phyloP scores from a whole-genome alignment of 2,888 invertebrate species.

The Chloroclysta siterata region DNA sequence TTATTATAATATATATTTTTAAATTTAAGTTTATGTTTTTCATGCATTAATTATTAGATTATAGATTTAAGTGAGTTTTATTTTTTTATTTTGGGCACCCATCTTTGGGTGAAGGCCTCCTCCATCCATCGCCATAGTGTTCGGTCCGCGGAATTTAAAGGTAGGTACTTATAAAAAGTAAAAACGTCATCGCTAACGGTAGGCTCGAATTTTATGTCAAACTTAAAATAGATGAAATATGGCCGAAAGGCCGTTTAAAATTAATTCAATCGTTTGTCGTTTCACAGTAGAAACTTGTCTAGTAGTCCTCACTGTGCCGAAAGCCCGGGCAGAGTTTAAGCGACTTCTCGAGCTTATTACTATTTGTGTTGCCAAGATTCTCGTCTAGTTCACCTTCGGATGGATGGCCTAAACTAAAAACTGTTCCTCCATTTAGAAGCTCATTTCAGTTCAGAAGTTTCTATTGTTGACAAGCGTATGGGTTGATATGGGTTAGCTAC shows the following conservation, averaged over 20 bases:
- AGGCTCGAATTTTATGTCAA: too few species aligned
- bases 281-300: conserved; percentile 17
- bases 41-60: too few species aligned
- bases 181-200: too few species aligned
- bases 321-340: conserved; percentile 59
- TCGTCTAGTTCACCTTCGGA: conserved; percentile 54
- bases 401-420: conserved; percentile 46
- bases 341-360: conserved; percentile 76
- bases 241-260: neutral
- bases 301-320: conserved; percentile 25
- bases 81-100: too few species aligned
- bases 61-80: too few species aligned
- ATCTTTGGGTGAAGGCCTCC: too few species aligned
- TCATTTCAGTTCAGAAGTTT: conserved; percentile 34
- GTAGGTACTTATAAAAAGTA: too few species aligned
- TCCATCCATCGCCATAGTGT: too few species aligned
- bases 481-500: conserved; percentile 27
- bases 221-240: neutral
- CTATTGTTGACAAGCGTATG: conserved; percentile 27
- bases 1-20: too few species aligned
- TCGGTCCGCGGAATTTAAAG: too few species aligned
- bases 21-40: too few species aligned
- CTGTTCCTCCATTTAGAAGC: conserved; percentile 34
- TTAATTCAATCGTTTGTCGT: neutral
- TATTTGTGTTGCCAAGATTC: conserved; percentile 74